Evolutionary conservation across 2,888 invertebrate genomes (phyloP).

Genomic region (Camponotus fellah): DNA sequence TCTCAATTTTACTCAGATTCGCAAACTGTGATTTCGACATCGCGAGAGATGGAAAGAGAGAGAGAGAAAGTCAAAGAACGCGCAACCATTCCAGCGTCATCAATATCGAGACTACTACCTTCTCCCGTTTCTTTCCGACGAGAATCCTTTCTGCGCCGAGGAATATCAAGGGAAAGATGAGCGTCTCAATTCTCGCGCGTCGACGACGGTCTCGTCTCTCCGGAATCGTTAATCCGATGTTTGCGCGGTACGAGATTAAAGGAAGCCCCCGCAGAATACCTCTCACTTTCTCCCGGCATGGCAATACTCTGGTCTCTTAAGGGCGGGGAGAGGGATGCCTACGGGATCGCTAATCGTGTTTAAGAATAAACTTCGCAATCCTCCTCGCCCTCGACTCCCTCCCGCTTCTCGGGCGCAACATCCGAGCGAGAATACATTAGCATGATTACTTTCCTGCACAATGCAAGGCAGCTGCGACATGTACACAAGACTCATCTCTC

Average conservation of each 20-base stretch:
- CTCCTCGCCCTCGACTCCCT: conserved; percentile 46
- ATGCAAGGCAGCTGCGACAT: conserved; percentile 72
- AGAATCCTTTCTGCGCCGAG: background rate
- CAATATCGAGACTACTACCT: background rate
- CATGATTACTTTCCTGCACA: conserved; percentile 76
- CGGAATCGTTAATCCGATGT: conserved; percentile 68
- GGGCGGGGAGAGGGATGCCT: conserved; percentile 32
- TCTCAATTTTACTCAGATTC: conserved; percentile 1
- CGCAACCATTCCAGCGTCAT: background rate
- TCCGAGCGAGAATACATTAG: conserved; percentile 74
- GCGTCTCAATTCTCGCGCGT: conserved; percentile 1
- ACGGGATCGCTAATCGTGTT: conserved; percentile 75
- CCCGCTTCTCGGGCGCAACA: conserved; percentile 55
- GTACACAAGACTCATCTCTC: conserved; percentile 72
- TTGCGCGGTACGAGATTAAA: conserved; percentile 69
- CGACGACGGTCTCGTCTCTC: conserved; percentile 43
- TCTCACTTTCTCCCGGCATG: conserved; percentile 52
- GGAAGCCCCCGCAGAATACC: conserved; percentile 53
- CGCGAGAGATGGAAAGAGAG: background rate
- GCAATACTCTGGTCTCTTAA: background rate
- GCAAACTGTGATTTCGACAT: conserved; percentile 1
- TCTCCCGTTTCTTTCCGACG: conserved; percentile 17
- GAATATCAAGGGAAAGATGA: conserved; percentile 22
- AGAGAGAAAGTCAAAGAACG: background rate
- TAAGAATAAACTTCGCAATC: conserved; percentile 75